Base-by-base conservation (phyloP, 2,888 invertebrate species). In the Sacculina carcini region DNA sequence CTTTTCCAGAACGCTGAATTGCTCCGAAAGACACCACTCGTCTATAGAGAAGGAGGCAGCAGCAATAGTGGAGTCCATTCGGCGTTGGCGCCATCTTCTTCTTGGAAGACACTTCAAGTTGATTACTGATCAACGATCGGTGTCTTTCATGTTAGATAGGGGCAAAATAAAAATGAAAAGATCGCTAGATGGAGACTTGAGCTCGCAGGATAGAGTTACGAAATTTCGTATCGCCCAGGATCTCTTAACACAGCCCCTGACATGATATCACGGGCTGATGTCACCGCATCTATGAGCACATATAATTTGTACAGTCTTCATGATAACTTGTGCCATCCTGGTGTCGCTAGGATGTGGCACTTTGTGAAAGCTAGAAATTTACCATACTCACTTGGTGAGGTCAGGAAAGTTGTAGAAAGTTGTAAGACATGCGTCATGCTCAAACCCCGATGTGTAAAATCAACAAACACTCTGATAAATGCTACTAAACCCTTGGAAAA, bases 21-120 rank as follows among this genome's bases (percentile, higher is more conserved):
- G 19, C 16, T 19, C 26, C 5, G 50, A 53, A 26, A 34, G 42
- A 24, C 21, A 14, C 14, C 50, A 52, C 6, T 34, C 50, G 3
- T 50, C 50, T 1, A 26, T 46, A 12, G 48, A 51, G 28, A 51
- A 51, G 40, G 50, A 52, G 34, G 50, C 52, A 21, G 36, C 49
- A 12, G 50, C 38, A 12, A 44, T 52, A 23, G 52, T 53, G 5
- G 39, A 53, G n/a, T 29, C 39, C 2, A 12, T 50, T 2, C 28
- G 39, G 2, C 44, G 50, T 16, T 53, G 50, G 50, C 29, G 12
- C 10, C 50, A 50, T 26, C 46, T 39, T 14, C 28, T 53, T 4
- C n/a, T 31, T 14, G 47, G 52, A 19, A 28, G 16, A 2, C 44
- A 50, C 16, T 46, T 53, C 16, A 53, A 28, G 34, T 9, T 53